A percentile compares a stretch with the other conserved stretches of the same genome.
Conservation (phyloP, 2,113 vertebrate genomes). For the Ornithorhynchus anatinus region DNA sequence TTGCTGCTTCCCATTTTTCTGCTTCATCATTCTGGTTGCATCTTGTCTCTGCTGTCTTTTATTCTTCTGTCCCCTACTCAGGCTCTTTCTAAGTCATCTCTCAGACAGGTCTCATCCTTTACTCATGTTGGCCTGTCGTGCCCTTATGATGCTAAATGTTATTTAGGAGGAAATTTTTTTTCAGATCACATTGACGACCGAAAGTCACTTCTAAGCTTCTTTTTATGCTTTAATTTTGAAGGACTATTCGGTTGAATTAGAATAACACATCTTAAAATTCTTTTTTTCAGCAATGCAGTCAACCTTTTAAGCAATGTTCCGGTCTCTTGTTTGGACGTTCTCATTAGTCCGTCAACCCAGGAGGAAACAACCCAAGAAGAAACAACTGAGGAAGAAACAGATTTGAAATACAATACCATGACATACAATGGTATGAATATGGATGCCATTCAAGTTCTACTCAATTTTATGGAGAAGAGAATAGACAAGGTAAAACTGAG, state of each 20-base stretch:
- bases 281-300: constrained; percentile 86
- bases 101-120: too few relatives aligned
- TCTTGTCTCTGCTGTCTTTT: constrained; percentile 2
- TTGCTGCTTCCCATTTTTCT: constrained; percentile 25
- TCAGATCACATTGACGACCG: constrained; percentile 40
- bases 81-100: constrained; percentile 28
- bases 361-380: constrained; percentile 76
- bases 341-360: constrained; percentile 84
- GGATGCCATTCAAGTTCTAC: constrained; percentile 83
- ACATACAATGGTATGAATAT: constrained; percentile 90
- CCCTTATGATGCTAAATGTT: too few relatives aligned
- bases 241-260: constrained; percentile 30
- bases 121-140: too few relatives aligned
- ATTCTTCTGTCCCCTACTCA: constrained; percentile 20
- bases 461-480: constrained; percentile 97
- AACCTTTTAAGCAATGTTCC: constrained; percentile 97
- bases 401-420: constrained; percentile 80
- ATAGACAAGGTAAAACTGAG: constrained; percentile 89
- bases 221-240: constrained; percentile 36
- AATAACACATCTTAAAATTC: constrained; percentile 62
- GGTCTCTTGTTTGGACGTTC: constrained; percentile 89
- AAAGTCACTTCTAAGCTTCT: constrained; percentile 22
- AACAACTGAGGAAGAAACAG: constrained; percentile 74
- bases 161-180: constrained; percentile 20
- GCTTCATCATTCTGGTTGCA: constrained; percentile 20